Base-by-base conservation (phyloP, 2,888 invertebrate genomes). In the Euproctis similis region DNA sequence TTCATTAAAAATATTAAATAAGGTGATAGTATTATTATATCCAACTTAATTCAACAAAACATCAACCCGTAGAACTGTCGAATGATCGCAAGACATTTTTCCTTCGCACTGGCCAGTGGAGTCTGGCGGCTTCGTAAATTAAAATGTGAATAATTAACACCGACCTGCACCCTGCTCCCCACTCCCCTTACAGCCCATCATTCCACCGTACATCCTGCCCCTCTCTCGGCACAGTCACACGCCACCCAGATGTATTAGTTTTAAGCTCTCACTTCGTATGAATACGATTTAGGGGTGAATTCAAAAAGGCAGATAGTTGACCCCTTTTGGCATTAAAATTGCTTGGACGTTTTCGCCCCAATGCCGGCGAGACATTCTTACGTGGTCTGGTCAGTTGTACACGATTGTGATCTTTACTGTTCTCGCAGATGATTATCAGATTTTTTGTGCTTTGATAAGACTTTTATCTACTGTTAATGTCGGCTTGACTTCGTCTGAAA, bases 121-220 rank as follows among this genome's bases (percentile, higher is more conserved):
- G 46, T 56, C 57, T 56, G 67, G n/a, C n/a, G n/a, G 65, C 76
- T 73, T 61, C 72, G 78, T 81, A 82, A 82, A 82, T 82, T 82
- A 82, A 82, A 82, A 82, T 74, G 75, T 82, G 82, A 82, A 82
- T 82, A 81, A 82, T 82, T 82, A 82, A 82, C 80, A 71, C 59
- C 55, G 58, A 63, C 59, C 59, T 57, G 49, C n/a, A n/a, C n/a
- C n/a, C n/a, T n/a, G n/a, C n/a, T 42, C 54, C 53, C 53, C 56
- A 55, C 46, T 27, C 43, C 46, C 34, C 48, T 34, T 39, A 39
- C 30, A 38, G 45, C 42, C 53, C 41, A n/a, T 40, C 44, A 34
- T 46, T 42, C 47, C 50, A 35, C 52, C 50, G 36, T 37, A 9
- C 10, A 42, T 42, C 46, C 46, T 27, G 41, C 46, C 36, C 36